phyloP scores from a whole-genome alignment of 2,888 invertebrate species.

The Agrotis clavis region DNA sequence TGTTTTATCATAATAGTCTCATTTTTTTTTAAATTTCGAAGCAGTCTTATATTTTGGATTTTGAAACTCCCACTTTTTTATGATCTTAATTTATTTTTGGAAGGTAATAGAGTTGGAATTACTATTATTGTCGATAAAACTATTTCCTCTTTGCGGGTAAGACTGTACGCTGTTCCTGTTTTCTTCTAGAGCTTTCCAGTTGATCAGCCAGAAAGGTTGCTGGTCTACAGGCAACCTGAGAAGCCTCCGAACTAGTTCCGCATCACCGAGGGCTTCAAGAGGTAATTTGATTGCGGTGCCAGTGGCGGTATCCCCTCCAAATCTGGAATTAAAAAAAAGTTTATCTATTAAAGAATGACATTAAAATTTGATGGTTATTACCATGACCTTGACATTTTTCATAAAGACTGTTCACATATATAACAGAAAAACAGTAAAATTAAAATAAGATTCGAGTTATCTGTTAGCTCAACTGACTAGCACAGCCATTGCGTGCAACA shows the following conservation, averaged over 20 bases:
- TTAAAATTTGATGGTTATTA: neutral
- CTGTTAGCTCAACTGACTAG: no score
- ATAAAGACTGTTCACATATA: no score
- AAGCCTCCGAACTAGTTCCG: conserved; percentile 90
- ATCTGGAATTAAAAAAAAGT: conserved; percentile 69
- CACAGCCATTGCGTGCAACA: no score
- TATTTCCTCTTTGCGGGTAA: conserved; percentile 71
- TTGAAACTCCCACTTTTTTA: neutral
- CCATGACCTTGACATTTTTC: no score
- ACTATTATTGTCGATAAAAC: conserved; percentile 66
- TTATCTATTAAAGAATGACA: neutral
- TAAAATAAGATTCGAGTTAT: no score
- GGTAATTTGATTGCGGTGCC: conserved; percentile 88
- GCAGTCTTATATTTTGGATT: conserved; percentile 20
- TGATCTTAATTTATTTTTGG: conserved; percentile 1
- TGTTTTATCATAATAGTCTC: no score
- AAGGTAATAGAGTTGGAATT: conserved; percentile 12
- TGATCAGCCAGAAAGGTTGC: conserved; percentile 93
- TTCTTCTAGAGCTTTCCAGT: conserved; percentile 92
- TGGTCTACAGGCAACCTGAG: conserved; percentile 86
- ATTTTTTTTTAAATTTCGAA: conserved; percentile 2
- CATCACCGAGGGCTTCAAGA: conserved; percentile 92
- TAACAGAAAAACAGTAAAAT: no score
- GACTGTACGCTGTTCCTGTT: conserved; percentile 82
- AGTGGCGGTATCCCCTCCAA: conserved; percentile 65